Evolutionary conservation across 35 echinoderm and acorn worm genomes (phyloP), one percentile per base, ranked within the genome.

Genomic region (Apostichopus japonicus): DNA sequence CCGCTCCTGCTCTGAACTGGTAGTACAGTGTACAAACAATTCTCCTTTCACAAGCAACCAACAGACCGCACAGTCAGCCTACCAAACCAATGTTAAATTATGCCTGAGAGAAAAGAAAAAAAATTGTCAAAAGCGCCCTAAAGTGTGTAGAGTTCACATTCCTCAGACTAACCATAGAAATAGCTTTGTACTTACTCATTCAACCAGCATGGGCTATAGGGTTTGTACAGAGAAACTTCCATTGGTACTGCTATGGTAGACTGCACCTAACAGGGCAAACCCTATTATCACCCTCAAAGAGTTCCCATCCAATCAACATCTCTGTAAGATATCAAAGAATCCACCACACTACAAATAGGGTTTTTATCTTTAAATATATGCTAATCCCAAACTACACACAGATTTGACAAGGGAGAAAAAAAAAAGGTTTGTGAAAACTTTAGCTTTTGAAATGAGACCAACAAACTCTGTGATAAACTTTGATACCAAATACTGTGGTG

Each of bases 111-210:
- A 44, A 44, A 44, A 4, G 4, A 44, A 33, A 44, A 84, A 84
- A 57, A 84, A 11, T 61, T 10, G 24, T 84, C 54, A 23, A 55
- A 84, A 84, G 56, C 54, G 81, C 56, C 81, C 81, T 57, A 84
- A 84, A 84, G 81, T 58, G n/a, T 21, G 54, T 23, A 84, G 56
- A 84, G 81, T 84, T 84, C 81, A 84, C 81, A 84, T 84, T 84
- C 81, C 81, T 14, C 53, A 23, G 56, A 84, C 81, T 84, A 58
- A 84, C 81, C 81, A 84, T 53, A 23, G 81, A 58, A 84, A 84
- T 84, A 84, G 53, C 81, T 57, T 84, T 84, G 81, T 84, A 53
- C 81, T 84, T 58, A 84, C 55, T 84, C 81, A 84, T 24, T 58
- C 81, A 84, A 84, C 53, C 81, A 84, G 54, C 81, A 84, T 75